Evolutionary conservation across 2,113 vertebrate genomes (phyloP).

Genomic region (Oceanodroma tethys): DNA sequence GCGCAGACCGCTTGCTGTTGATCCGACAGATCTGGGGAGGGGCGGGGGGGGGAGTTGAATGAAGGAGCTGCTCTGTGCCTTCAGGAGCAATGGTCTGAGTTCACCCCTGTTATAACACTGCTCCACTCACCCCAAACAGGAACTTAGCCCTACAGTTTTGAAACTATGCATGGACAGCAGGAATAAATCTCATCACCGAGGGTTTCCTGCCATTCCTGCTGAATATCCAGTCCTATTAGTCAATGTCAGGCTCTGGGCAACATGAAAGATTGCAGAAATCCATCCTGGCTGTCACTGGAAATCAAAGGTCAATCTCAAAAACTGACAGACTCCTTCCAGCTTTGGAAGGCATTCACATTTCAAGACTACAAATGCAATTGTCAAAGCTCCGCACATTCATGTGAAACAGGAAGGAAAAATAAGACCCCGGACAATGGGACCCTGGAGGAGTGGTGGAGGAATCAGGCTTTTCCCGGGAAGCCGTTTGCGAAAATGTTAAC

Average conservation of each 20-base stretch:
- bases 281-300: conserved; percentile 46
- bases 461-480: not conserved
- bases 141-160: conserved; percentile 7
- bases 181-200: conserved; percentile 22
- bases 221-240: conserved; percentile 48
- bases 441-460: not conserved
- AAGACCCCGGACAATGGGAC: conserved; percentile 37
- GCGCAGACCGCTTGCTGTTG: not conserved
- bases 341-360: conserved; percentile 25
- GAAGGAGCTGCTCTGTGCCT: not conserved
- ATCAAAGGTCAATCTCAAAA: conserved; percentile 52
- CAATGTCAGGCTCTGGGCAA: conserved; percentile 24
- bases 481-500: conserved; percentile 1
- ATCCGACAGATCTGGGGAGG: not conserved
- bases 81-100: not conserved
- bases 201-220: conserved; percentile 20
- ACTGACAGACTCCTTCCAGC: not conserved
- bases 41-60: not conserved
- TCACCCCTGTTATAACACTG: not conserved
- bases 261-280: conserved; percentile 49
- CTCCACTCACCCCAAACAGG: not conserved
- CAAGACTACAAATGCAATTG: conserved; percentile 34
- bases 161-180: not conserved
- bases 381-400: not conserved
- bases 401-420: conserved; percentile 43